Evolutionary conservation across 2,888 invertebrate species (phyloP).

Genomic region (Homarus gammarus): DNA sequence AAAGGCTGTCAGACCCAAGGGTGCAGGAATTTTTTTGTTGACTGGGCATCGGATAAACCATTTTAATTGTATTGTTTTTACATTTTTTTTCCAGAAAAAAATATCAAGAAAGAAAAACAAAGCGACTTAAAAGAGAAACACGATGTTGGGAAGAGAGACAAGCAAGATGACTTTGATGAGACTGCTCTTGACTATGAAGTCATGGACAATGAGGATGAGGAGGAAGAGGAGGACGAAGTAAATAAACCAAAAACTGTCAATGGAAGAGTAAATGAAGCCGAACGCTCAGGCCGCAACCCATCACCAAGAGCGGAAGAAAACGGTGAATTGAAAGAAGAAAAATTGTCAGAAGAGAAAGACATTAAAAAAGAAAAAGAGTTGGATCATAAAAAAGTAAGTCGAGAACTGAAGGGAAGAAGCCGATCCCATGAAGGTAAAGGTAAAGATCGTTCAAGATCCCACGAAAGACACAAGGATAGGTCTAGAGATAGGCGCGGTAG

Average conservation of each 20-base stretch:
- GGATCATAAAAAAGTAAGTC: background rate
- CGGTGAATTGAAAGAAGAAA: slow-evolving; percentile 74
- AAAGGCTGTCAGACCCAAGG: too few species aligned
- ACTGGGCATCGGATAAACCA: too few species aligned
- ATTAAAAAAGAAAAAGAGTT: background rate
- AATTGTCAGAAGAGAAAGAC: slow-evolving; percentile 8
- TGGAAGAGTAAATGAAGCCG: background rate
- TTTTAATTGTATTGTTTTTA: too few species aligned
- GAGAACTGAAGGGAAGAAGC: background rate
- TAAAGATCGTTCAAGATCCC: background rate
- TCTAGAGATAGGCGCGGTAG: slow-evolving; percentile 42
- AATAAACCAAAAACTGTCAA: background rate
- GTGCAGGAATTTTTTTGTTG: too few species aligned
- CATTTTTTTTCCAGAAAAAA: slow-evolving; percentile 9
- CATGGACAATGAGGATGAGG: slow-evolving; percentile 69
- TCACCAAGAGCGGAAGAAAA: slow-evolving; percentile 79
- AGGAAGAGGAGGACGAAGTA: slow-evolving; percentile 43
- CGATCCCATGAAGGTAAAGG: background rate
- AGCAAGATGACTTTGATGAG: slow-evolving; percentile 69
- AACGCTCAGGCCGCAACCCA: background rate
- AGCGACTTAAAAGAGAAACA: background rate
- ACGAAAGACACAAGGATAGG: slow-evolving; percentile 25
- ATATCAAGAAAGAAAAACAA: slow-evolving; percentile 25
- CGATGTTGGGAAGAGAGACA: slow-evolving; percentile 50
- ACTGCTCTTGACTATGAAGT: slow-evolving; percentile 70